Percentiles rank a stretch among this genome's conserved stretches.
Evolutionary conservation across 1,140 invertebrate species (phyloP).

Genomic region (Cydia fagiglandana): DNA sequence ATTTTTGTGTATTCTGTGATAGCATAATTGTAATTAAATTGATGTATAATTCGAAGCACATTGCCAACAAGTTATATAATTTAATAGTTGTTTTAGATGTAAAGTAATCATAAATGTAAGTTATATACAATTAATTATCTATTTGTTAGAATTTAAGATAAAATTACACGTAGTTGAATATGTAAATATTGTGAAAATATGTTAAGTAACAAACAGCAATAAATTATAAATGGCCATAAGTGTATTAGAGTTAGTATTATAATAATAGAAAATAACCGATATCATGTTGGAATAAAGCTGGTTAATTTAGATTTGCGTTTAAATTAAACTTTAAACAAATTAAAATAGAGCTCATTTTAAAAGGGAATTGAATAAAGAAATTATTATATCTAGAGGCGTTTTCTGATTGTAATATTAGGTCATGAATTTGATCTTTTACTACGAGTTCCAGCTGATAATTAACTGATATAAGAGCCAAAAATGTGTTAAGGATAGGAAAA

Average conservation of each 20-base stretch:
- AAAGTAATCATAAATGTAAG: background rate
- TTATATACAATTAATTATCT: background rate
- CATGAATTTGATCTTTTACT: no score
- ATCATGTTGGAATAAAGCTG: conserved; percentile 14
- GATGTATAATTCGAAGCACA: conserved; percentile 19
- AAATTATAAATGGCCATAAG: conserved; percentile 27
- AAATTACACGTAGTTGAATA: conserved; percentile 3
- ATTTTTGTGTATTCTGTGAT: conserved; percentile 24
- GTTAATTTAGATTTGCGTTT: background rate
- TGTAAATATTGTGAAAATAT: conserved; percentile 28
- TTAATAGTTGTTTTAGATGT: conserved; percentile 7
- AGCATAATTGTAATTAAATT: conserved; percentile 20
- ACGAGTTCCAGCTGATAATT: no score
- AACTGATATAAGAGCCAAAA: no score
- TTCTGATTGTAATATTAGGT: no score
- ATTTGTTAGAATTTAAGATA: background rate
- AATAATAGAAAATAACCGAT: conserved; percentile 18
- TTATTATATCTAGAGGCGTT: no score
- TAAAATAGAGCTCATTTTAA: background rate
- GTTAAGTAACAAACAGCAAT: conserved; percentile 32
- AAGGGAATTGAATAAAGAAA: background rate
- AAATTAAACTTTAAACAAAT: background rate
- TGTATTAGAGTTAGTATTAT: conserved; percentile 16
- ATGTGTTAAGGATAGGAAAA: no score
- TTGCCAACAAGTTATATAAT: conserved; percentile 23